These are phyloP conservation scores for Piaya cayana DNA, from an alignment of 2,113 vertebrate species.

Conservation along the genomic window DNA sequence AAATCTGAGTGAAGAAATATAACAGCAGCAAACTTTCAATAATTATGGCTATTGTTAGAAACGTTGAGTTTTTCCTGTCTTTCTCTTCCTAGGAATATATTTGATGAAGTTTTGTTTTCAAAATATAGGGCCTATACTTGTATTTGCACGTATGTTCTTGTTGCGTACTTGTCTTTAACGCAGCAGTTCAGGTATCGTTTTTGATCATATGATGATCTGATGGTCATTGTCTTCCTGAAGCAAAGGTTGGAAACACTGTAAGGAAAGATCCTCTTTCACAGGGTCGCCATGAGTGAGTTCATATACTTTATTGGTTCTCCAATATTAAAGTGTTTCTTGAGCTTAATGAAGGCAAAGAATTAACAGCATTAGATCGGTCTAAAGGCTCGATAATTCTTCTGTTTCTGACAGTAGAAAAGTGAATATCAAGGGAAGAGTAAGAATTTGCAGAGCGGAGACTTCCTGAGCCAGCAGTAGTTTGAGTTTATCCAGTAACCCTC, in stretches of 20 bases:
- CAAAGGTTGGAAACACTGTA: background rate
- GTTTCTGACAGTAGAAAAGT: background rate
- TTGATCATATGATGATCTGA: background rate
- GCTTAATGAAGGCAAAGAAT: background rate
- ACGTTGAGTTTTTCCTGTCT: background rate
- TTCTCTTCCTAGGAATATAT: background rate
- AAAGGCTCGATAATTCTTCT: background rate
- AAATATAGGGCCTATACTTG: background rate
- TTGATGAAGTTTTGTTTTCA: background rate
- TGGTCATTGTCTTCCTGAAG: background rate
- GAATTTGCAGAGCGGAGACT: background rate
- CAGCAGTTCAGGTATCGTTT: background rate
- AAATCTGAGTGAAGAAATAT: background rate
- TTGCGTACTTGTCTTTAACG: background rate
- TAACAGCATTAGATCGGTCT: background rate
- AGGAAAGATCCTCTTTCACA: background rate
- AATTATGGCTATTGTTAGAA: background rate
- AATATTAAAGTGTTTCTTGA: background rate
- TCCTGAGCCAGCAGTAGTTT: background rate
- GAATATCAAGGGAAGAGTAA: background rate
- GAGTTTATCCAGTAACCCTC: background rate
- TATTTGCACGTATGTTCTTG: background rate
- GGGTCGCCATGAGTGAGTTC: background rate
- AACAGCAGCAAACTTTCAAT: fast-evolving
- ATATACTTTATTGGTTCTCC: background rate